These are phyloP conservation scores for Plemyria rubiginata DNA, from an alignment of 2,888 invertebrate genomes.

Conservation along the genomic window DNA sequence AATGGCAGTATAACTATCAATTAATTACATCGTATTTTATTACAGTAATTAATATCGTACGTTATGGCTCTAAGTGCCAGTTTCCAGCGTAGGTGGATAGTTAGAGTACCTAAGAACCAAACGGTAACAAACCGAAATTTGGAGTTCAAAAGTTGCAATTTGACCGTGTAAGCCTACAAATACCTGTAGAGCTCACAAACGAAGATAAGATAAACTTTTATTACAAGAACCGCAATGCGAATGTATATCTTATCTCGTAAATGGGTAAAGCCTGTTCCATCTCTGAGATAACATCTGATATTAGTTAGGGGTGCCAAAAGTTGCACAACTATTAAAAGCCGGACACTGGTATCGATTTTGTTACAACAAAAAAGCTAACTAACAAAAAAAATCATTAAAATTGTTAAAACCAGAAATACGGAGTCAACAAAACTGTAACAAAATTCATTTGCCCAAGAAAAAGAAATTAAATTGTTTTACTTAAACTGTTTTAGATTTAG, in stretches of 20 bases:
- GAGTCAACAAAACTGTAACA: too few species aligned
- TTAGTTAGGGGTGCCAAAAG: slow-evolving; percentile 16
- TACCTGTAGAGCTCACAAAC: slow-evolving; percentile 11
- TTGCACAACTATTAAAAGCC: slow-evolving; percentile 5
- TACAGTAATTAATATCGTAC: slow-evolving; percentile 34
- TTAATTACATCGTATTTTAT: slow-evolving; percentile 32
- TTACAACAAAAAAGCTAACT: too few species aligned
- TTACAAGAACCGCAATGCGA: slow-evolving; percentile 39
- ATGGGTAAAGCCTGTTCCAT: slow-evolving; percentile 45
- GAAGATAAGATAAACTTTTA: slow-evolving; percentile 40
- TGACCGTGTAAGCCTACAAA: slow-evolving; percentile 6
- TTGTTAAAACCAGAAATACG: too few species aligned
- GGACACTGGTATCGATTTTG: neutral
- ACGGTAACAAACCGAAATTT: neutral
- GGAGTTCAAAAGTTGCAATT: neutral
- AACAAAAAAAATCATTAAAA: too few species aligned
- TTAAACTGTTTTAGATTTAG: too few species aligned
- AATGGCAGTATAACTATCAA: slow-evolving; percentile 24
- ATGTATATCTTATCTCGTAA: slow-evolving; percentile 45
- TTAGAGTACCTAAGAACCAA: too few species aligned
- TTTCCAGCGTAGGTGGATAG: slow-evolving; percentile 13
- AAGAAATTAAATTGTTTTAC: too few species aligned
- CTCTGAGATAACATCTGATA: slow-evolving; percentile 41
- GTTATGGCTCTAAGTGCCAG: slow-evolving; percentile 14
- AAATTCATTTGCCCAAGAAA: too few species aligned